A percentile compares a stretch with the other conserved stretches of the same genome.
phyloP scores from a whole-genome alignment of 2,113 vertebrate genomes.

The Syngnathus scovelli region DNA sequence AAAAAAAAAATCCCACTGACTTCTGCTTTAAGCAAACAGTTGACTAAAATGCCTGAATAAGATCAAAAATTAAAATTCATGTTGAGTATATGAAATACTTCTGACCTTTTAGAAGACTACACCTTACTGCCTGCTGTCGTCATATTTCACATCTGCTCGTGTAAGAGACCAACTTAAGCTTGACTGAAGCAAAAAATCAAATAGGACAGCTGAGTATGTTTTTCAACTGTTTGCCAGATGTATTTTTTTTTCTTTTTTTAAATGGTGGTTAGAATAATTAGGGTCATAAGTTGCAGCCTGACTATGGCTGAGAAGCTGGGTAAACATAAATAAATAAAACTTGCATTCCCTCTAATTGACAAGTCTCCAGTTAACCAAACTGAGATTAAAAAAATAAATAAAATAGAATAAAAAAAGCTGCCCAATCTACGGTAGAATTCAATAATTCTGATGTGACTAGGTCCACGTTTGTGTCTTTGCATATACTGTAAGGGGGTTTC shows the following conservation, averaged over 20 bases:
- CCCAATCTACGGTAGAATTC: conserved; percentile 14
- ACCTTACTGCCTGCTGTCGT: neutral
- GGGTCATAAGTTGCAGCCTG: neutral
- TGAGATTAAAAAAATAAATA: neutral
- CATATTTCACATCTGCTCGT: conserved; percentile 19
- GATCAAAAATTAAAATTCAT: neutral
- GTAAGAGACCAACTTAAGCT: conserved; percentile 18
- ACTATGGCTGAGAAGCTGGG: neutral
- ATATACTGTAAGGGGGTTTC: neutral
- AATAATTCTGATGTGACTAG: conserved; percentile 5
- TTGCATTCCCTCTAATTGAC: too few relatives aligned
- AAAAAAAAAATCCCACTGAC: too few relatives aligned
- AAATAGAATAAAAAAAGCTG: neutral
- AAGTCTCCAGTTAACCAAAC: neutral
- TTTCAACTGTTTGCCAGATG: neutral
- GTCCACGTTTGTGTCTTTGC: neutral
- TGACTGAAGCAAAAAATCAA: conserved; percentile 1
- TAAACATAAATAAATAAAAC: neutral
- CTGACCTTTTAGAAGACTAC: neutral
- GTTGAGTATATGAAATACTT: neutral
- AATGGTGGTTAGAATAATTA: neutral
- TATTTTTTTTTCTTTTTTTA: neutral
- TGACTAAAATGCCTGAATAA: neutral
- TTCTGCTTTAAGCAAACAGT: neutral
- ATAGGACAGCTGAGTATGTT: neutral